These are phyloP conservation scores for Puffinus mauretanicus DNA, from an alignment of 2,113 vertebrate species.

Conservation along the genomic window DNA sequence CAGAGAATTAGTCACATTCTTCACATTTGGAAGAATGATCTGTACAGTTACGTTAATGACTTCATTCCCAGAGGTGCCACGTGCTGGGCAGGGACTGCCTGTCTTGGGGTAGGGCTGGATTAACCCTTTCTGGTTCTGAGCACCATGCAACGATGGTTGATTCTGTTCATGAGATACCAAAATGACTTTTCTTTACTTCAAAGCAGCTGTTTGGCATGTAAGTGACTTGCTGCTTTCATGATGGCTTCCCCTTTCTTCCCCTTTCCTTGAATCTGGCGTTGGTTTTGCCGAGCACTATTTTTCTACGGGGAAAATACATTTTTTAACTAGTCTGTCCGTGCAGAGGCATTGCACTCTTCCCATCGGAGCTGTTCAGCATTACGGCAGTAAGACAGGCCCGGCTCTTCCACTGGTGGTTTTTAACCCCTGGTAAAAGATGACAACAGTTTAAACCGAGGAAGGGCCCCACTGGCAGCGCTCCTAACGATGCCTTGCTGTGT, in stretches of 20 bases:
- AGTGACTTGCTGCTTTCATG: not conserved
- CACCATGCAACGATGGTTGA: not conserved
- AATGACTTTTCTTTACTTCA: not conserved
- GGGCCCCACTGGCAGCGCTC: not conserved
- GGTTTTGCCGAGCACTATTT: not conserved
- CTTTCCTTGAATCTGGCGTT: not conserved
- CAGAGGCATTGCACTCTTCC: not conserved
- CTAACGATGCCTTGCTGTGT: not conserved
- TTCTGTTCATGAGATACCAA: not conserved
- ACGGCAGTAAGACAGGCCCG: not conserved
- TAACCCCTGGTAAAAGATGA: not conserved
- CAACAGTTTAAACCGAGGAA: not conserved
- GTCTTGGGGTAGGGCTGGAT: not conserved
- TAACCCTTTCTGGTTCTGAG: not conserved
- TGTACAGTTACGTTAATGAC: constrained; percentile 32
- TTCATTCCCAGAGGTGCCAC: constrained; percentile 21
- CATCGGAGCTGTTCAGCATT: not conserved
- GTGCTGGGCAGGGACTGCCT: not conserved
- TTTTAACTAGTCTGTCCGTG: not conserved
- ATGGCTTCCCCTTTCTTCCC: not conserved
- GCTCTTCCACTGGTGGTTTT: not conserved
- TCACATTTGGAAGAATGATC: constrained; percentile 55
- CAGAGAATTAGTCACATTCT: constrained; percentile 56
- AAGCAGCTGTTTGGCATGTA: not conserved
- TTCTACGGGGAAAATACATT: not conserved